Evolutionary conservation across 2,113 vertebrate genomes (phyloP).

Genomic region (Pica pica): DNA sequence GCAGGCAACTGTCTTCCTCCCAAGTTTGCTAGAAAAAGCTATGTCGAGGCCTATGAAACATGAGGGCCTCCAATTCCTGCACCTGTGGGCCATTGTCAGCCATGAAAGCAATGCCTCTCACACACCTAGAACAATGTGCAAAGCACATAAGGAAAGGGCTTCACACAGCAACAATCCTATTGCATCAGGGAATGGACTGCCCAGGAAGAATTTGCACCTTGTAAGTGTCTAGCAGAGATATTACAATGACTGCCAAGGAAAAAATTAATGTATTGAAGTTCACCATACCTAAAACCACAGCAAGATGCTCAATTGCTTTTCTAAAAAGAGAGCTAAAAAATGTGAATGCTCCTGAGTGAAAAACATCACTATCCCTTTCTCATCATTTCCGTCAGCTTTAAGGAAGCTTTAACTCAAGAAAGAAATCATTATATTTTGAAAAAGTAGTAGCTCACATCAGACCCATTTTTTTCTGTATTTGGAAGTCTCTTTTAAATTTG

Average conservation of each 20-base stretch:
- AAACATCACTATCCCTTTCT: neutral
- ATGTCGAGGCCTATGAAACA: accelerated
- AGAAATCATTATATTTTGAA: neutral
- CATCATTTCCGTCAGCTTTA: neutral
- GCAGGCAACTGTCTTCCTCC: neutral
- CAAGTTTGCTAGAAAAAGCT: neutral
- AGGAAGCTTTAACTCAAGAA: neutral
- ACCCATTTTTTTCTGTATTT: neutral
- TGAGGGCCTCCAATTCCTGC: neutral
- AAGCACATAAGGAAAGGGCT: neutral
- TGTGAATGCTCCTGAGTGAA: neutral
- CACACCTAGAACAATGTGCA: neutral
- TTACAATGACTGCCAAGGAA: neutral
- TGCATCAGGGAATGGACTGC: accelerated
- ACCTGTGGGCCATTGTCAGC: neutral
- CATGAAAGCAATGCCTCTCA: neutral
- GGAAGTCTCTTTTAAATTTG: neutral
- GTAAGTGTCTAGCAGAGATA: neutral
- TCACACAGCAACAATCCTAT: neutral
- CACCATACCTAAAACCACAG: neutral
- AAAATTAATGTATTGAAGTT: neutral
- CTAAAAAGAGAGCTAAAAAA: neutral
- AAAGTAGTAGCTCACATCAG: neutral
- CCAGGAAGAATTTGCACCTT: neutral
- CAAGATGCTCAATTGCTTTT: neutral